Percentiles rank a stretch among this genome's conserved stretches.
These are phyloP conservation scores for Oplegnathus fasciatus DNA, from an alignment of 2,113 vertebrate genomes.

Conservation along the genomic window DNA sequence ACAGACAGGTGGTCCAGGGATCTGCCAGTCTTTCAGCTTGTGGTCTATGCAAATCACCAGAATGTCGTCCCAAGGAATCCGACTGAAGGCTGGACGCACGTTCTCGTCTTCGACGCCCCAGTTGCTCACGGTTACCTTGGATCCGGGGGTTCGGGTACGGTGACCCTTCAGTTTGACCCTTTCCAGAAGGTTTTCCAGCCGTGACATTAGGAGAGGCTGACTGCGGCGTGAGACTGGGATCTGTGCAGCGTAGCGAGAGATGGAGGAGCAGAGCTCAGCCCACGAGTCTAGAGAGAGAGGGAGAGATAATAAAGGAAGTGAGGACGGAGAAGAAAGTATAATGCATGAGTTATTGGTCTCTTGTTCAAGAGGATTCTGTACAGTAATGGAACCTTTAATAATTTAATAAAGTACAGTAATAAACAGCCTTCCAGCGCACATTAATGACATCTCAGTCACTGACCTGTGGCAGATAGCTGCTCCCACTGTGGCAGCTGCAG, in stretches of 20 bases:
- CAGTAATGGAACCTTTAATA: neutral
- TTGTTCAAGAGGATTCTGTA: neutral
- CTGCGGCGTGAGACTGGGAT: conserved; percentile 85
- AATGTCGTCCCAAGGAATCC: conserved; percentile 92
- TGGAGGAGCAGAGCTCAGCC: conserved; percentile 87
- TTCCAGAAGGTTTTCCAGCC: conserved; percentile 89
- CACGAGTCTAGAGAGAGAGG: conserved; percentile 86
- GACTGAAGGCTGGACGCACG: conserved; percentile 74
- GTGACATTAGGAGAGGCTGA: conserved; percentile 90
- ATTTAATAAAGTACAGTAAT: neutral
- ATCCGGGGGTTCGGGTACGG: neutral
- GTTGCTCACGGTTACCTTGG: conserved; percentile 45
- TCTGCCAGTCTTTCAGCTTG: conserved; percentile 92
- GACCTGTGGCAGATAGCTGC: conserved; percentile 84
- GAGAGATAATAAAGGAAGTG: neutral
- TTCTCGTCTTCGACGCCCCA: neutral
- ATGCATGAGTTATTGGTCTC: neutral
- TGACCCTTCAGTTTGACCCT: conserved; percentile 71
- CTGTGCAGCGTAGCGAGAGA: conserved; percentile 87
- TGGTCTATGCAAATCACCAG: conserved; percentile 92
- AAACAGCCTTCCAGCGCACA: neutral
- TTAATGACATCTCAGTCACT: neutral
- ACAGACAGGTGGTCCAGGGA: conserved; percentile 78
- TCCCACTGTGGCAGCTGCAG: conserved; percentile 92
- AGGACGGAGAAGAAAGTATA: neutral